Evolutionary conservation across 2,888 invertebrate species (phyloP), one percentile per base, ranked within the genome.

Genomic region (Drosophila nigricruria): DNA sequence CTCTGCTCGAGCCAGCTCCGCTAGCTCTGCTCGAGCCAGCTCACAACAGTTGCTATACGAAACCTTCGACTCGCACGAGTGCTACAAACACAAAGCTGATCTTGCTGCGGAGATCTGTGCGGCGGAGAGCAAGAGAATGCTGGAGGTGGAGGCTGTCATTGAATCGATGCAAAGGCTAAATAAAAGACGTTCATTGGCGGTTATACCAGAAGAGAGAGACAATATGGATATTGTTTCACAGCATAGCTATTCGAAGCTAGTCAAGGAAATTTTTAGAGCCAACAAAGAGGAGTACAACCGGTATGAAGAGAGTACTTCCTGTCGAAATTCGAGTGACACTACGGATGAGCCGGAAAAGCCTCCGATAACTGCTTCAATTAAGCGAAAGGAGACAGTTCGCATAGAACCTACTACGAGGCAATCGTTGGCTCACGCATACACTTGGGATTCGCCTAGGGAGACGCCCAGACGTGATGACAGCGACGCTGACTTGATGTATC

Each of bases 81-180:
- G 57, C 43, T 57, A 57, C 1, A 9, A 6, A 1, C 6, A n/a
- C 18, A 3, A 16, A 12, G 0, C 4, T n/a, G 34, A 23, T 4
- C 0, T 0, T 1, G 6, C 10, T 8, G 3, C n/a, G n/a, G n/a
- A n/a, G n/a, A n/a, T n/a, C n/a, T 16, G 1, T 9, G 30, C 3
- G 16, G 30, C 5, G 0, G 56, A 56, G 42, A 23, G 30, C 20
- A 32, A 4, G 3, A 1, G 16, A 9, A 56, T 42, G 54, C 16
- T 30, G 5, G 6, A 5, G 10, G 14, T 42, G 30, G 20, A 56
- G 2, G 30, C 16, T 2, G 8, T 32, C 14, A 20, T 49, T 6
- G 8, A 49, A 0, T 49, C 49, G 2, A 32, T 30, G 49, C 30
- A 14, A 0, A 2, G 14, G 8, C 14, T 8, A 3, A n/a, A n/a